These are phyloP conservation scores for Hippocampus kuda DNA, from an alignment of 2,797 vertebrate species.

Conservation along the genomic window DNA sequence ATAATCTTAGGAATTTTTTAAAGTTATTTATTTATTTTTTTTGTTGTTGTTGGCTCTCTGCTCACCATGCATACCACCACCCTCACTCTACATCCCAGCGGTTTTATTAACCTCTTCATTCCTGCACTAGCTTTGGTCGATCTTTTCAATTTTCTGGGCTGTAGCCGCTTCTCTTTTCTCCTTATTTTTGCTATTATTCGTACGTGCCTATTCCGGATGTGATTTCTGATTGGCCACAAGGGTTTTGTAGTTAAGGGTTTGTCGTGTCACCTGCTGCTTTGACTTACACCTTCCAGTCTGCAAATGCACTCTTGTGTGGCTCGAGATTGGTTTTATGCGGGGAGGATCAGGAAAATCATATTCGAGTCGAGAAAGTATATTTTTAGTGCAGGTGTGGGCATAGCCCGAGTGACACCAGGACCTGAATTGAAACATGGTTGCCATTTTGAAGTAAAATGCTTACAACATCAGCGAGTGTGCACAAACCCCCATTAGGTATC, in stretches of 20 bases:
- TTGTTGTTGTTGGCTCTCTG: neutral
- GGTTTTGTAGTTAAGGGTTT: too few relatives aligned
- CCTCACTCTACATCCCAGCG: too few relatives aligned
- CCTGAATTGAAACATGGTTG: conserved; percentile 32
- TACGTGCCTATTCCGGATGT: too few relatives aligned
- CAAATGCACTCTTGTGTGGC: neutral
- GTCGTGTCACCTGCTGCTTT: neutral
- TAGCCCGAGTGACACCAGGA: conserved; percentile 4
- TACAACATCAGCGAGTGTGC: conserved; percentile 37
- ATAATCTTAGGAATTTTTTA: too few relatives aligned
- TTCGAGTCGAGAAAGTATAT: neutral
- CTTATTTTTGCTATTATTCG: too few relatives aligned
- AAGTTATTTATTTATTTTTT: neutral
- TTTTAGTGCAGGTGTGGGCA: neutral
- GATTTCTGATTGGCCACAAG: too few relatives aligned
- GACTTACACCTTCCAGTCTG: neutral
- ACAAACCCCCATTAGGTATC: conserved; percentile 44
- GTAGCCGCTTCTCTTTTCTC: too few relatives aligned
- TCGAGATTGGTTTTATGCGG: neutral
- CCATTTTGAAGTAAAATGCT: conserved; percentile 51
- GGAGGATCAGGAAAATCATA: neutral
- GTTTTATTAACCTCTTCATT: too few relatives aligned
- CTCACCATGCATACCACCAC: too few relatives aligned
- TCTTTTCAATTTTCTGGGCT: too few relatives aligned
- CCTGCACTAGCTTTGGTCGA: too few relatives aligned